Base-by-base conservation (phyloP, 2,888 invertebrate species). In the Eubasilissa splendida region DNA sequence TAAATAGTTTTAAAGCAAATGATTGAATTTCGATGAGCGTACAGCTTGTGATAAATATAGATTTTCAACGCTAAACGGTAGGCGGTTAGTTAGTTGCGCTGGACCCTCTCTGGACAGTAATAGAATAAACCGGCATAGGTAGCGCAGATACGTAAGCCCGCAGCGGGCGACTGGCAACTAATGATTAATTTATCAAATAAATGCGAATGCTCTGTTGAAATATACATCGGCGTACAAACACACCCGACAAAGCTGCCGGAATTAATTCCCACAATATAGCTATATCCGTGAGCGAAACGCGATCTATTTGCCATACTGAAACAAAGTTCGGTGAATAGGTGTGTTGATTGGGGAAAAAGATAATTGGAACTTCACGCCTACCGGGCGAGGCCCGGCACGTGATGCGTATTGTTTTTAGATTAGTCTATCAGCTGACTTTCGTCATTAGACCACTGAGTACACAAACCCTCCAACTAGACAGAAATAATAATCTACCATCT, bases 271-370 rank as follows among this genome's bases (percentile, higher is more conserved):
- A 50, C 33, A 52, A 9, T 52, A 7, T 8, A 42, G 42, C 66
- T 50, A 42, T 68, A 68, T 14, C 42, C 52, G 50, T n/a, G 12
- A 33, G 12, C 14, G 50, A 50, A 68, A 71, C 71, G 71, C 54
- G 71, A 54, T 71, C 54, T 71, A 71, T 54, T 71, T 71, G 54
- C 71, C 54, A 9, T 53, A 53, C 22, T 71, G 22, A 71, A 71
- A 71, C 71, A 71, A 71, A 71, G 71, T 71, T 71, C 33, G 71
- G 14, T 54, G 71, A 71, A 71, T 71, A 54, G 71, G 71, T 71
- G 71, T 71, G 71, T 54, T 71, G 71, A 71, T 71, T 54, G 71
- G 71, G 70, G 54, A 54, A 71, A n/a, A 71, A 71, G 71, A 71
- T 71, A 71, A 71, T 71, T 71, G 71, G 54, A 71, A 71, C 14